Conservation (phyloP, 2,888 invertebrate genomes). For the Laspeyria flexula region DNA sequence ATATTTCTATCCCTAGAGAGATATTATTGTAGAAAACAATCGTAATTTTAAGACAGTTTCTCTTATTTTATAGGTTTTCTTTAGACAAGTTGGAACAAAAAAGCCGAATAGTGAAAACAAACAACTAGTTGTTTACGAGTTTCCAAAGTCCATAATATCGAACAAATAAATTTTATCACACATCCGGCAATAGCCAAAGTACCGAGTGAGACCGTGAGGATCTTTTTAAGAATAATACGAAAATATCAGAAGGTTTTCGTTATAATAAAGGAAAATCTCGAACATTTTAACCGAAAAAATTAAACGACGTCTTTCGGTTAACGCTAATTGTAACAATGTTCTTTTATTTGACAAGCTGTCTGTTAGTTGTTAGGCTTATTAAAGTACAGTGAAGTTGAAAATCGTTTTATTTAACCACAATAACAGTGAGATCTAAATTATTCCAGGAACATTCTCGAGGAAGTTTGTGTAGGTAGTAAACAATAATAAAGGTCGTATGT, state of each 20-base stretch:
- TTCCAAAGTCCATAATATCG: constrained; percentile 46
- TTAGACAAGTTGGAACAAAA: constrained; percentile 26
- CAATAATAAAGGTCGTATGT: not conserved
- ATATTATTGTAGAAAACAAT: constrained; percentile 28
- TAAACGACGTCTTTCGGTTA: no score
- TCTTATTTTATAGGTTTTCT: constrained; percentile 37
- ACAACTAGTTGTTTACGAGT: constrained; percentile 52
- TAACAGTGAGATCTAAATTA: not conserved
- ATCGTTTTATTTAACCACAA: not conserved
- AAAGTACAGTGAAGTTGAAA: no score
- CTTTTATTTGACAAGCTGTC: no score
- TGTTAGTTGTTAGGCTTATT: no score
- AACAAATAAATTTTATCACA: constrained; percentile 39
- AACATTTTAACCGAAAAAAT: no score
- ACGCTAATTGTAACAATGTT: no score
- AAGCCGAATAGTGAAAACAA: constrained; percentile 40
- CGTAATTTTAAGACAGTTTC: constrained; percentile 27
- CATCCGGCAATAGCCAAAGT: constrained; percentile 28
- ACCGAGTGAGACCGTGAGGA: constrained; percentile 19
- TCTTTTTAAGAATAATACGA: constrained; percentile 15
- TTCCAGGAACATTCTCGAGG: not conserved
- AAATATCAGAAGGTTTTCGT: not conserved
- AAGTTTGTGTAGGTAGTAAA: not conserved
- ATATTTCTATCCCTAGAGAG: constrained; percentile 9
- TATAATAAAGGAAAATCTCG: not conserved